Percentiles rank a stretch among this genome's conserved stretches.
phyloP scores from a whole-genome alignment of 2,113 vertebrate genomes.

The Carlito syrichta region DNA sequence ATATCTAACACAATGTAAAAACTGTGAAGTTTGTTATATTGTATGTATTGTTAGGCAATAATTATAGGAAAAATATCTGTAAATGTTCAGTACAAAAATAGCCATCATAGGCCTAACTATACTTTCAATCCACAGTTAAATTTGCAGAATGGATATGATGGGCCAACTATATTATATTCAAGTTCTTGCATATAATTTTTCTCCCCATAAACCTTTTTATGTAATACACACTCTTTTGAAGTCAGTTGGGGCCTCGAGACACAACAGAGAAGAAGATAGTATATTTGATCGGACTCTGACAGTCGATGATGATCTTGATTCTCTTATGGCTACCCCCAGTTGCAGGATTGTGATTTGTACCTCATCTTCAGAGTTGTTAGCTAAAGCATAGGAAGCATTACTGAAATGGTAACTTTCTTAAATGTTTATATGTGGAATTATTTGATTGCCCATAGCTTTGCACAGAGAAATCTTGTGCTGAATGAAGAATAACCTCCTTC shows the following conservation, averaged over 20 bases:
- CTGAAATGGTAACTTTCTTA: background rate
- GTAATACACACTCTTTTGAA: background rate
- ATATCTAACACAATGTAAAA: background rate
- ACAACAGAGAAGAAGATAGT: background rate
- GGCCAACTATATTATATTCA: background rate
- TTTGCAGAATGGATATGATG: background rate
- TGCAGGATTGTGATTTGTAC: background rate
- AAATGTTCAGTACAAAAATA: background rate
- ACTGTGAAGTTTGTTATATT: background rate
- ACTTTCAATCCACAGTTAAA: background rate
- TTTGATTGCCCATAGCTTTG: constrained; percentile 33
- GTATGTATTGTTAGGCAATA: background rate
- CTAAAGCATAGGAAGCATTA: background rate
- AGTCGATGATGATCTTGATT: background rate
- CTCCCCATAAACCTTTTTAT: background rate
- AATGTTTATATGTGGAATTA: background rate
- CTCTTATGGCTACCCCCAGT: background rate
- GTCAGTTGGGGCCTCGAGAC: background rate
- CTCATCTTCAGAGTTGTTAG: background rate
- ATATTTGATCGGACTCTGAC: background rate
- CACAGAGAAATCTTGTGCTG: background rate
- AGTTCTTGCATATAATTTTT: background rate
- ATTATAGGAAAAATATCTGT: background rate
- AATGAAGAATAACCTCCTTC: constrained; percentile 8
- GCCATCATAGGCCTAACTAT: background rate